These are phyloP conservation scores for Pandion haliaetus DNA, from an alignment of 2,113 vertebrate species.

Conservation along the genomic window DNA sequence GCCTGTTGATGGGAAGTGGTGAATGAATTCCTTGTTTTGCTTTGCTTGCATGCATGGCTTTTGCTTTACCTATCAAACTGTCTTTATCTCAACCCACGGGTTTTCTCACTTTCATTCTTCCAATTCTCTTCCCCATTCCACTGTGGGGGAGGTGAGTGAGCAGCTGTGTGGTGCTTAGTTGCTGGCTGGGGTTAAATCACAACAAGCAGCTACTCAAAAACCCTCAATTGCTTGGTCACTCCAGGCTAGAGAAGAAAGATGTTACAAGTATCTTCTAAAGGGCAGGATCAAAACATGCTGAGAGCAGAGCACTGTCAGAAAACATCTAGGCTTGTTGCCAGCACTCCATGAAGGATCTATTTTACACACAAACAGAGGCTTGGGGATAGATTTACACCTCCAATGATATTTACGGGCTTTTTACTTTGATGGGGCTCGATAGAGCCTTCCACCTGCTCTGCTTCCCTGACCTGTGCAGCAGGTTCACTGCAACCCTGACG, in stretches of 20 bases:
- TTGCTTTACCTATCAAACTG: too few species aligned
- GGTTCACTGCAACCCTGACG: not conserved
- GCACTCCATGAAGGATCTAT: not conserved
- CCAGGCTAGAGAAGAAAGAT: not conserved
- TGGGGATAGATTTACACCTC: not conserved
- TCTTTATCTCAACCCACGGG: too few species aligned
- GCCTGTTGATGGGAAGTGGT: too few species aligned
- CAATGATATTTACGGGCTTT: not conserved
- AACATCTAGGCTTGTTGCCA: not conserved
- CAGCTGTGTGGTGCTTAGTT: too few species aligned
- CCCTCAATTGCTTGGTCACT: not conserved
- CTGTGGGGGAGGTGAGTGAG: too few species aligned
- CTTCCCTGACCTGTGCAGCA: not conserved
- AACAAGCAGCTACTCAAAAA: not conserved
- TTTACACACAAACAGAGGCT: not conserved
- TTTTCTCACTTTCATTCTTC: too few species aligned
- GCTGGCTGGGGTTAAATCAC: too few species aligned
- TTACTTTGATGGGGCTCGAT: not conserved
- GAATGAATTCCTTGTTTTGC: too few species aligned
- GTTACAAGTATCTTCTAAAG: not conserved
- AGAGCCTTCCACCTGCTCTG: not conserved
- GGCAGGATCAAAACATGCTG: not conserved
- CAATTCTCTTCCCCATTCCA: too few species aligned
- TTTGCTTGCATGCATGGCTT: too few species aligned
- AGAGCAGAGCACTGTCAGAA: not conserved